Evolutionary conservation across 1,140 invertebrate genomes (phyloP).

Genomic region (Conus betulinus): DNA sequence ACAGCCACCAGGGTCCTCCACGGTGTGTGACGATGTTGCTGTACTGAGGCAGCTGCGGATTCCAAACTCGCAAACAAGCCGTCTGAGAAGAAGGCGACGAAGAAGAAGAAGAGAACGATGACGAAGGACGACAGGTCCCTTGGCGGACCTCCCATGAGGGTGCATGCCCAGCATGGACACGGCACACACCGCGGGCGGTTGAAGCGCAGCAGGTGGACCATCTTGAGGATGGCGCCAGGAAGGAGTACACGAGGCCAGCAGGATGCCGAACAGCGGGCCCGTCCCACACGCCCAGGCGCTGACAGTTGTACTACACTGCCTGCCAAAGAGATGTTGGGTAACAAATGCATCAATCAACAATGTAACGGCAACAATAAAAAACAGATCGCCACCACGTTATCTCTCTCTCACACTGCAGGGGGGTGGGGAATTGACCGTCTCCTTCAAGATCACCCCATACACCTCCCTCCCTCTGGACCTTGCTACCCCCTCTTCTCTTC

Average conservation of each 20-base stretch:
- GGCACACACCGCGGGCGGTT: no score
- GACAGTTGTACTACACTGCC: conserved; percentile 65
- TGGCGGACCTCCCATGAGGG: conserved; percentile 72
- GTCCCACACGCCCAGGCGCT: conserved; percentile 62
- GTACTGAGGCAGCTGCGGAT: conserved; percentile 72
- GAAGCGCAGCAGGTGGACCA: conserved; percentile 78
- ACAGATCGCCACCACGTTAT: no score
- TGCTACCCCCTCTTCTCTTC: no score
- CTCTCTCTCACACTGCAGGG: no score
- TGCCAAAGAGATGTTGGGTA: no score
- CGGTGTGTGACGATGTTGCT: conserved; percentile 72
- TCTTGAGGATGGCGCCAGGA: conserved; percentile 77
- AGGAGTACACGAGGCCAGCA: conserved; percentile 76
- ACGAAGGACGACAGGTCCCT: conserved; percentile 71
- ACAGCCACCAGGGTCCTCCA: conserved; percentile 63
- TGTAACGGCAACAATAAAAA: no score
- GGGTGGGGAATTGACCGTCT: no score
- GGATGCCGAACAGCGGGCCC: conserved; percentile 74
- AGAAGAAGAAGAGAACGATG: conserved; percentile 68
- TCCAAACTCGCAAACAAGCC: conserved; percentile 75
- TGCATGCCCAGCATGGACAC: no score
- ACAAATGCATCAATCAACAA: no score
- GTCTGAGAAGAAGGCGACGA: conserved; percentile 65
- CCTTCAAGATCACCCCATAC: no score
- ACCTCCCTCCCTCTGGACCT: no score